Evolutionary conservation across 2,797 vertebrate species (phyloP).

Genomic region (Distichodus sexfasciatus): DNA sequence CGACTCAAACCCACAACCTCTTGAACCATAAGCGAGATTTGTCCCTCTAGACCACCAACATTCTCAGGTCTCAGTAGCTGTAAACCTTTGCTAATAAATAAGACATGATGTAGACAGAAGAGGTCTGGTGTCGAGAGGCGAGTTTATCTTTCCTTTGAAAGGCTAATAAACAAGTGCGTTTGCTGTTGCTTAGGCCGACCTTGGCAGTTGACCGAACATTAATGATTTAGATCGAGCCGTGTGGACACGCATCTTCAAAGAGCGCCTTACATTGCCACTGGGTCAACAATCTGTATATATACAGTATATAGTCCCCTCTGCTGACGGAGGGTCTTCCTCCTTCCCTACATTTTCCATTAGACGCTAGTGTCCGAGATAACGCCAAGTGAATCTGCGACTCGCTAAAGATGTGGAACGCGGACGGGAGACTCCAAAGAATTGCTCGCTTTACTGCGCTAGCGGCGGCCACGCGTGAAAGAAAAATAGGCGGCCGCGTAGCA

Average conservation of each 20-base stretch:
- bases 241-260: constrained; percentile 21
- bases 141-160: constrained; percentile 2
- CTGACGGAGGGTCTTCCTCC: constrained; percentile 11
- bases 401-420: not conserved
- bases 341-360: constrained; percentile 25
- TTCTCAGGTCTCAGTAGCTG: no score
- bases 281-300: constrained; percentile 23
- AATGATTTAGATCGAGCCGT: constrained; percentile 22
- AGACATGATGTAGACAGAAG: not conserved
- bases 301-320: constrained; percentile 1
- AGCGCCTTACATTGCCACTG: constrained; percentile 19
- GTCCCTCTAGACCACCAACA: no score
- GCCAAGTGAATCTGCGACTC: constrained; percentile 17
- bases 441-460: constrained; percentile 4
- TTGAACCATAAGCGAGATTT: no score
- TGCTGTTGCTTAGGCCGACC: not conserved
- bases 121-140: not conserved
- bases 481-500: constrained; percentile 33
- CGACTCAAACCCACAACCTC: no score
- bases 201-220: constrained; percentile 6
- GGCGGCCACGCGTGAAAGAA: not conserved
- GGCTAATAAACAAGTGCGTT: not conserved
- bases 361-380: constrained; percentile 28
- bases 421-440: constrained; percentile 2
- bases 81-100: not conserved